Conservation (phyloP, 1,140 invertebrate species). For the Forficula auricularia region DNA sequence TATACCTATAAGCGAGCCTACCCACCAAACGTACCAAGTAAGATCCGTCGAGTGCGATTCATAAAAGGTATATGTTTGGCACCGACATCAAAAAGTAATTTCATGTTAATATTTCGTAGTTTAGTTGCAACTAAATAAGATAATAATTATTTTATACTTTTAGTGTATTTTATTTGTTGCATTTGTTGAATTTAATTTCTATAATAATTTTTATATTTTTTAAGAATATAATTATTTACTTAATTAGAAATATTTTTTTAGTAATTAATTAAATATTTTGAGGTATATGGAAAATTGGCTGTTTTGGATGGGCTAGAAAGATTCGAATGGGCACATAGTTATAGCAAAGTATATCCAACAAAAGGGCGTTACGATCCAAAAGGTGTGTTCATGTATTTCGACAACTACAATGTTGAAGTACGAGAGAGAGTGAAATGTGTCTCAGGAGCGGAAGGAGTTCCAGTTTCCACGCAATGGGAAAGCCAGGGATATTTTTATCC, state of each 20-base stretch:
- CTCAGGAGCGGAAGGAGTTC: constrained; percentile 77
- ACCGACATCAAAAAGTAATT: constrained; percentile 1
- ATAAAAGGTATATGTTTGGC: too few species aligned
- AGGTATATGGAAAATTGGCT: constrained; percentile 59
- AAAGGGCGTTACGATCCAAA: constrained; percentile 71
- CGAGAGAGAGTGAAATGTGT: constrained; percentile 90
- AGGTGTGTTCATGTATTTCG: constrained; percentile 88
- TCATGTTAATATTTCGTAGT: neutral
- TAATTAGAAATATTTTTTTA: constrained; percentile 3
- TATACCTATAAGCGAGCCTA: too few species aligned
- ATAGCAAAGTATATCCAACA: constrained; percentile 77
- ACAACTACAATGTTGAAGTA: constrained; percentile 92
- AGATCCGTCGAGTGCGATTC: too few species aligned
- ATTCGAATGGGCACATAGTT: constrained; percentile 90
- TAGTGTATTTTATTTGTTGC: too few species aligned
- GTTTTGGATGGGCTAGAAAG: constrained; percentile 46
- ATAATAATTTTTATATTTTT: too few species aligned
- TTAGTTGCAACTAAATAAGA: constrained; percentile 2
- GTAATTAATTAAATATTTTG: too few species aligned
- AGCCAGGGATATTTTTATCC: constrained; percentile 89
- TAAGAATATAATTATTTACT: neutral
- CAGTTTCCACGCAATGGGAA: constrained; percentile 90
- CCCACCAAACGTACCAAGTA: too few species aligned
- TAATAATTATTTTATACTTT: constrained; percentile 4
- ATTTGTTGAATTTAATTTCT: too few species aligned